These are phyloP conservation scores for Ceyx margarethae DNA, from an alignment of 2,113 vertebrate species.

Conservation along the genomic window DNA sequence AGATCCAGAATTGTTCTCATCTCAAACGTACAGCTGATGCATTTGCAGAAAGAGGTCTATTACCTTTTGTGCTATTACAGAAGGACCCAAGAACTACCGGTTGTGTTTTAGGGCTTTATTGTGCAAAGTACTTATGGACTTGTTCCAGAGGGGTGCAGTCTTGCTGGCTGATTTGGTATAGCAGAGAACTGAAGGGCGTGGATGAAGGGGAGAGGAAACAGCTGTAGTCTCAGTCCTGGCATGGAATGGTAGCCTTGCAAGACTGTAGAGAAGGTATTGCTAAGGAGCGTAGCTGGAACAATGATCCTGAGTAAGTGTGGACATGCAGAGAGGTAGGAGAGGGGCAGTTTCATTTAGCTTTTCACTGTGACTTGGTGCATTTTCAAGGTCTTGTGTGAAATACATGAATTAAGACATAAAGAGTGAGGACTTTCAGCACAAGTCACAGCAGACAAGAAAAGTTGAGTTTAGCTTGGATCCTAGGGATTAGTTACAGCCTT, in stretches of 20 bases:
- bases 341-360: background rate
- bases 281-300: background rate
- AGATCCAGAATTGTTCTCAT: background rate
- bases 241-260: rapidly evolving
- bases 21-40: background rate
- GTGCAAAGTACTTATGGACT: background rate
- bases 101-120: background rate
- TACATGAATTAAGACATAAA: background rate
- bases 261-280: background rate
- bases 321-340: no score
- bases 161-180: background rate
- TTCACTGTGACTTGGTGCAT: background rate
- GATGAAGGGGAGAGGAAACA: background rate
- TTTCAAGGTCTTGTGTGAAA: background rate
- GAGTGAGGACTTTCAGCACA: background rate
- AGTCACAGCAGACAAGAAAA: background rate
- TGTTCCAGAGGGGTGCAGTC: background rate
- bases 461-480: background rate
- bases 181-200: background rate
- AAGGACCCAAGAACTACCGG: background rate
- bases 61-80: background rate
- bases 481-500: background rate
- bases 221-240: background rate
- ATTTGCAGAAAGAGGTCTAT: background rate
- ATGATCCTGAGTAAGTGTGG: background rate